A percentile compares a stretch with the other conserved stretches of the same genome.
These are phyloP conservation scores for Pseudochirops corinnae DNA, from an alignment of 2,797 vertebrate genomes.

Conservation along the genomic window DNA sequence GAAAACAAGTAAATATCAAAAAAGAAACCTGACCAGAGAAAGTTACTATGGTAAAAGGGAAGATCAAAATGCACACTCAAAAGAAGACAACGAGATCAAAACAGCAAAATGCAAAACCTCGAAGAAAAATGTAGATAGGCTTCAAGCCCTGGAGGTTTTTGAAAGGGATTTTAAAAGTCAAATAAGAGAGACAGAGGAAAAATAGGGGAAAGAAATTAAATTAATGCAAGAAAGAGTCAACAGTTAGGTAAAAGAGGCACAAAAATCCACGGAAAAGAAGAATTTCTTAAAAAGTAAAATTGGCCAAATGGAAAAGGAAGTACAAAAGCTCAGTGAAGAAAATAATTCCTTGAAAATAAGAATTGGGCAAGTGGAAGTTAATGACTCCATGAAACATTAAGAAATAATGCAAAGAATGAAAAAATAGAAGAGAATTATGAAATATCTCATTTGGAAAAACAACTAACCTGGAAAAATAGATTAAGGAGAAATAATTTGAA, in stretches of 20 bases:
- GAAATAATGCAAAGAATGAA: too few relatives aligned
- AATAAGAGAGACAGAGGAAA: not conserved
- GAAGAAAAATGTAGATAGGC: not conserved
- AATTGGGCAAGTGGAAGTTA: too few relatives aligned
- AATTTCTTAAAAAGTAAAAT: not conserved
- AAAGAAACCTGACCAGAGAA: not conserved
- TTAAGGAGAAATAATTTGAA: not conserved
- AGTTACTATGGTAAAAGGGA: not conserved
- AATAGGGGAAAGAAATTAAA: not conserved
- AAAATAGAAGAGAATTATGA: not conserved
- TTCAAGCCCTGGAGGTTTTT: not conserved
- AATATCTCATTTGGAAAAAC: not conserved
- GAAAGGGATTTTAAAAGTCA: not conserved
- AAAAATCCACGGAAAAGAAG: not conserved
- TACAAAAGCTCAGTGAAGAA: not conserved
- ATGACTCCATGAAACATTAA: too few relatives aligned
- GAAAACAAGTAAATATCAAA: not conserved
- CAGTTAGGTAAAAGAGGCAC: not conserved
- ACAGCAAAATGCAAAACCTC: not conserved
- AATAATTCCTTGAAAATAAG: not conserved
- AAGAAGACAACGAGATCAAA: not conserved
- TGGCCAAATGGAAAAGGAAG: not conserved
- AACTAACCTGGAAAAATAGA: not conserved
- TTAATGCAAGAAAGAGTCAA: not conserved
- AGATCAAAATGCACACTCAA: not conserved